Base-by-base conservation (phyloP, 2,797 vertebrate species). In the Mastacembelus armatus region DNA sequence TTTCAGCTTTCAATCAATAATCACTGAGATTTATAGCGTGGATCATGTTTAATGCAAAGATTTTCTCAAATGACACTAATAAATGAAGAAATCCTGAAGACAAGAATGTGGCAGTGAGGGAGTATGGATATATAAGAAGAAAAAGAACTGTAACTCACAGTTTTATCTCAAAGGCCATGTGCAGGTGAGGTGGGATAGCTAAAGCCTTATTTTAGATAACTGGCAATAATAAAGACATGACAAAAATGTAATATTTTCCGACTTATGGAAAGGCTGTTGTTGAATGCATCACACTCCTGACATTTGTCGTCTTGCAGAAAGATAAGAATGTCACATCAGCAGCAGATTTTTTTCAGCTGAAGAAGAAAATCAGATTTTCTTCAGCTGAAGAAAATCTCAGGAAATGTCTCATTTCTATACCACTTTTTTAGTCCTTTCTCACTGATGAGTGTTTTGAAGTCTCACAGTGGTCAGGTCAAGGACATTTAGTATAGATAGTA, bases 401-500 rank as follows among this genome's bases (percentile, higher is more conserved):
- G 18, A 76, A 72, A 36, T 22, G 10, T 33, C 18, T 61, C 5
- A 12, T 64, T 67, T 52, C 48, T 52, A 40, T 40, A 29, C 51
- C 22, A 2, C n/a, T 48, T 66, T 18, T 58, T 67, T 18, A 24
- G 22, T 49, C 16, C 24, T 30, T 24, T 66, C 40, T 12, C 32
- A 52, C 45, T 57, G 33, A 9, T 49, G 40, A 18, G 30, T 49
- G 26, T 32, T 26, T 45, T 47, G 16, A 74, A 54, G 42, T 58
- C 57, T 57, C 40, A 55, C 50, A 66, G 62, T 57, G 30, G 36
- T 62, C 33, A 15, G 55, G 58, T 81, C 69, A 73, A 61, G 58
- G 47, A 54, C 47, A 54, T 57, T 57, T 24, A 66, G 38, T 48
- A 12, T 32, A 57, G 36, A 63, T 18, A n/a, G n/a, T n/a, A n/a